Percentiles rank a stretch among this genome's conserved stretches.
Evolutionary conservation across 2,797 vertebrate genomes (phyloP).

Genomic region (Rallus crepitans): DNA sequence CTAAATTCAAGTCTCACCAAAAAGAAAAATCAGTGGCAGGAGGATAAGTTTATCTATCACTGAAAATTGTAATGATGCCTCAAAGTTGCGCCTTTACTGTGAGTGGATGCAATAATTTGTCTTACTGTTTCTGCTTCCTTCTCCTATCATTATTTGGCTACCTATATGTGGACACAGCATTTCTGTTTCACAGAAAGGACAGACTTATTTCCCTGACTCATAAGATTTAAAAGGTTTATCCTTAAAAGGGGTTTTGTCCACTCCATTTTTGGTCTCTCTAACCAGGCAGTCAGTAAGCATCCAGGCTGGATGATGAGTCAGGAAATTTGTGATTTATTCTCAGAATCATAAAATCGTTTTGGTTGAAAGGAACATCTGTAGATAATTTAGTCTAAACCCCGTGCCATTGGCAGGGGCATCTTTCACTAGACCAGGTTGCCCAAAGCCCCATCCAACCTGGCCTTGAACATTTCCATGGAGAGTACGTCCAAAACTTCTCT

Average conservation of each 20-base stretch:
- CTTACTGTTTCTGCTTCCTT: not conserved
- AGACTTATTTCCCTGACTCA: not conserved
- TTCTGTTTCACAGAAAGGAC: not conserved
- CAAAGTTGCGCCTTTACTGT: not conserved
- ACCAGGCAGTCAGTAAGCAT: not conserved
- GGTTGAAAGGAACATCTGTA: not conserved
- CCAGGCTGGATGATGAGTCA: not conserved
- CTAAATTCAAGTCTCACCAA: not conserved
- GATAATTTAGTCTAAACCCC: not conserved
- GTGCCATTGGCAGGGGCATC: not conserved
- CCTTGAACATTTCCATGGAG: not conserved
- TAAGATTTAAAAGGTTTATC: not conserved
- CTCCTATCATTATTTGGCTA: not conserved
- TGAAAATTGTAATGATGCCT: not conserved
- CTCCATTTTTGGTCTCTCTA: not conserved
- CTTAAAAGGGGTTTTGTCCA: not conserved
- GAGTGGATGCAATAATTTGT: not conserved
- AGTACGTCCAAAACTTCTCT: not conserved
- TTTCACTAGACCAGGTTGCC: not conserved
- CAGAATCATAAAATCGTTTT: not conserved
- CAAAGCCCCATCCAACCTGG: not conserved
- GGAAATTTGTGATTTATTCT: not conserved
- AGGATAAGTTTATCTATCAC: not conserved
- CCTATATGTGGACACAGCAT: not conserved
- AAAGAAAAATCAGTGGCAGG: rapidly evolving